Base-by-base conservation (phyloP, 2,888 invertebrate species). In the Zonitis immaculata region DNA sequence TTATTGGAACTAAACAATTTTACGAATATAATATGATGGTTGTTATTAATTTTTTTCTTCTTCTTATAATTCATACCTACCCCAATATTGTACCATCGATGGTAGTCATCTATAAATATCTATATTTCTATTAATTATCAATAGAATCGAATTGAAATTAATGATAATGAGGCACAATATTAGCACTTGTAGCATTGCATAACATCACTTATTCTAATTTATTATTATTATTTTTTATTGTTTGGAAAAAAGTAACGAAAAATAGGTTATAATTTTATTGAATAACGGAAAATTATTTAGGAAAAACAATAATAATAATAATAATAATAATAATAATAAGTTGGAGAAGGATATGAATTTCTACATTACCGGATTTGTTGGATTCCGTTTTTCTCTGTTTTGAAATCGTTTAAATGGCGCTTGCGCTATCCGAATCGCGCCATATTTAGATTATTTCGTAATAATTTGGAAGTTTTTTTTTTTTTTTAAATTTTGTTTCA, bases 331-430 rank as follows among this genome's bases (percentile, higher is more conserved):
- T n/a, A n/a, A n/a, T n/a, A n/a, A n/a, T 14, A 53, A 49, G 44
- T 49, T 28, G 18, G 6, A 18, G 11, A 39, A 18, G 39, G 39
- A 39, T 11, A 18, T 18, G 7, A 3, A 22, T 5, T 22, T 22
- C 22, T 22, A 22, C 5, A 3, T 4, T 22, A 22, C 26, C 5
- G 8, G 26, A 1, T 4, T 35, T 18, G 18, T 35, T 35, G 3
- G 4, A 9, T 2, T n/a, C 11, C 7, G 16, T 3, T 18, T 11
- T 16, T 39, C 39, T 39, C 54, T 39, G 39, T 49, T 45, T 47
- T 39, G 49, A 48, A 49, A 53, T 53, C 53, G 49, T 53, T 53
- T 46, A 49, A 53, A 45, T 46, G 54, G 47, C 54, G 51, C 51
- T 54, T 54, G 51, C 51, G 54, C 54, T 39, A 35, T 44, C 44